These are phyloP conservation scores for Dipodomys spectabilis DNA, from an alignment of 2,113 vertebrate species.

Conservation along the genomic window DNA sequence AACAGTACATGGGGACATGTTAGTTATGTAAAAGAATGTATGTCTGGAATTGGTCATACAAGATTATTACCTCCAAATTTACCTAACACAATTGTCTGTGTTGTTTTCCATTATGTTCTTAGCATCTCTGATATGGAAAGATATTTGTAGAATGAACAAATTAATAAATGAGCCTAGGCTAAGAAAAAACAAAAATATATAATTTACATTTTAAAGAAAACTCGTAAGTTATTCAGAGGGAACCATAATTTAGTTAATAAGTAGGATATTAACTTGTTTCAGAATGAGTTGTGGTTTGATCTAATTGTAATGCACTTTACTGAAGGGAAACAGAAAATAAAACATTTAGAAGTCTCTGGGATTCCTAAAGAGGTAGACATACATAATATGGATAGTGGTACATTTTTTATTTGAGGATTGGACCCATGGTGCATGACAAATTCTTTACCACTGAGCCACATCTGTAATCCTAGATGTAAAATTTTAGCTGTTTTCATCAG, in stretches of 20 bases:
- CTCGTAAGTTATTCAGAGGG: slow-evolving; percentile 3
- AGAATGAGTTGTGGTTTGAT: slow-evolving; percentile 33
- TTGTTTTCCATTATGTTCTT: too few relatives aligned
- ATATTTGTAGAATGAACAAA: too few relatives aligned
- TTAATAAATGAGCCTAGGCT: too few relatives aligned
- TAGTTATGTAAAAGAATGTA: too few relatives aligned
- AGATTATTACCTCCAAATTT: too few relatives aligned
- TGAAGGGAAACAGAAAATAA: slow-evolving; percentile 47
- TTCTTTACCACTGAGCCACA: not conserved
- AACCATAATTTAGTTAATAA: slow-evolving; percentile 61
- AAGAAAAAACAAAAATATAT: too few relatives aligned
- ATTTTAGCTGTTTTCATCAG: slow-evolving; percentile 5
- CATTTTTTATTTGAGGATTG: not conserved
- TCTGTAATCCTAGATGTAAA: not conserved
- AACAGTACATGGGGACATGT: not conserved
- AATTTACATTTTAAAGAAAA: slow-evolving; percentile 54
- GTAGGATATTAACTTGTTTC: slow-evolving; percentile 61
- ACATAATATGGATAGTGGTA: not conserved
- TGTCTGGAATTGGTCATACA: too few relatives aligned
- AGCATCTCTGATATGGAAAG: too few relatives aligned
- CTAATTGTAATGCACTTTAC: slow-evolving; percentile 45
- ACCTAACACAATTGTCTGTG: too few relatives aligned
- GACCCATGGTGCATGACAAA: not conserved
- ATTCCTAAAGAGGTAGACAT: not conserved
- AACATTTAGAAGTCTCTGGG: not conserved